Base-by-base conservation (phyloP, 2,113 vertebrate genomes). In the Taurulus bubalis region DNA sequence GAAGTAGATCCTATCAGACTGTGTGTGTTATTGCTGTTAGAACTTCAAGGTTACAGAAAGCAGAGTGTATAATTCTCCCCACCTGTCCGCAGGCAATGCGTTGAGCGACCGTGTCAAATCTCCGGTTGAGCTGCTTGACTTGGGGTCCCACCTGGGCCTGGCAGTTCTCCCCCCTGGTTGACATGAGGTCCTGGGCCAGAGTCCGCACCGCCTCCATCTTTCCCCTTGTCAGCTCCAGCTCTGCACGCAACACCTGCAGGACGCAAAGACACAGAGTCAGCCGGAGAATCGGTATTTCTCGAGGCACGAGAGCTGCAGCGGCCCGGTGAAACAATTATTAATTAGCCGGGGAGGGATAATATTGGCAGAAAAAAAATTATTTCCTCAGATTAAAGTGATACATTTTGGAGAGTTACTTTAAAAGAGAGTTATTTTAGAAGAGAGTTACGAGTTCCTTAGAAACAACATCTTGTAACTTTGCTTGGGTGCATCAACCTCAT, bases 41-140 rank as follows among this genome's bases (percentile, higher is more conserved):
- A 26, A 14, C 69, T 24, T 49, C 9, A 62, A 24, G 8, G 24
- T 59, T 51, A 40, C 4, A 47, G 18, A 2, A 60, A 36, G 38
- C 18, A 8, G 38, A 26, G 34, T 7, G 34, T n/a, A 10, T 11
- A 10, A 47, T 6, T 22, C 38, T 14, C 16, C 79, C 15, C 97
- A 99, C 98, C 98, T 95, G 96, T 87, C 95, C 96, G 84, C 91
- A 95, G 87, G 96, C 84, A 94, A 99, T 97, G 93, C 96, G 96
- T 42, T 96, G 96, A 9, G 95, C 90, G 76, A 99, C 22, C 75
- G 90, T 30, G 82, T 96, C 95, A 88, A 97, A 99, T 77, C 95
- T 95, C 78, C 96, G 96, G 91, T 96, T 95, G 75, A 99, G 95
- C 87, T 96, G 95, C 90, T 97, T 93, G 89, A 99, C 90, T 92